Evolutionary conservation across 2,888 invertebrate species (phyloP).

Genomic region (Athalia rosae): DNA sequence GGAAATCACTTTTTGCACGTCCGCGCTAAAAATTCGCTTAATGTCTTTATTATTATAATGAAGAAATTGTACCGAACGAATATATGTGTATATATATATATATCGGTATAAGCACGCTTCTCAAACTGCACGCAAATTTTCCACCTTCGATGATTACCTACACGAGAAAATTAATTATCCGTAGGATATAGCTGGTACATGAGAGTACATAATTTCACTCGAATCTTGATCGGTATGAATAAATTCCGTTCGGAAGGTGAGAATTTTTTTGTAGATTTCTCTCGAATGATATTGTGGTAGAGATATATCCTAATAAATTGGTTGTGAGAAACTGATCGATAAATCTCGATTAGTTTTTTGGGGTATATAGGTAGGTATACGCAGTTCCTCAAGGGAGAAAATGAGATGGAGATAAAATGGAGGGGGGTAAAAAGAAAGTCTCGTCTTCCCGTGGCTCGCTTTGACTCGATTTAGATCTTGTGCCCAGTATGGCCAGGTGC

Average conservation of each 20-base stretch:
- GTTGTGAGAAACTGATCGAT: neutral
- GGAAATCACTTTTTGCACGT: constrained; percentile 56
- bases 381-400: neutral
- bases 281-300: neutral
- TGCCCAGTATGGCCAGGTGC: constrained; percentile 59
- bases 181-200: too few species aligned
- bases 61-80: neutral
- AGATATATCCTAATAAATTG: constrained; percentile 15
- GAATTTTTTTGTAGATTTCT: neutral
- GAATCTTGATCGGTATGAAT: too few species aligned
- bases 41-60: constrained; percentile 62
- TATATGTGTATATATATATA: too few species aligned
- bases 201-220: too few species aligned
- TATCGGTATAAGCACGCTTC: too few species aligned
- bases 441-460: neutral
- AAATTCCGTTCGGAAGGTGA: too few species aligned
- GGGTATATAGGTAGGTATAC: neutral
- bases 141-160: too few species aligned
- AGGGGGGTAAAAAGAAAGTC: constrained; percentile 18
- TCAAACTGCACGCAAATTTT: too few species aligned
- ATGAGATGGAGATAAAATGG: neutral
- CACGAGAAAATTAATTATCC: too few species aligned
- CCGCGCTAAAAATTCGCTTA: constrained; percentile 52
- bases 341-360: constrained; percentile 15
- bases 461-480: constrained; percentile 52